Conservation (phyloP, 2,797 vertebrate genomes). For the Synaphobranchus kaupii region DNA sequence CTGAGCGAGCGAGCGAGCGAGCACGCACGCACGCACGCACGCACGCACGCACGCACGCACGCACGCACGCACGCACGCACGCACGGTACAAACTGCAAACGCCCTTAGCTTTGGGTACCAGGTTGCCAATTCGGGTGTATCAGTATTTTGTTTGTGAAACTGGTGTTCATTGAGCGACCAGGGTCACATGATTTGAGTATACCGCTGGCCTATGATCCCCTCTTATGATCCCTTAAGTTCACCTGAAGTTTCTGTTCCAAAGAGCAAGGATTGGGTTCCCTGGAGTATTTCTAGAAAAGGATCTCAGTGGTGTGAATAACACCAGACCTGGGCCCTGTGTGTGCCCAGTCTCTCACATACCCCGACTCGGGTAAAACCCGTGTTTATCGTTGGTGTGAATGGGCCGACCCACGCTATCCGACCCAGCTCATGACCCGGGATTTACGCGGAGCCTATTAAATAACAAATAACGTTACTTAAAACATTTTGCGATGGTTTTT, state of each 20-base stretch:
- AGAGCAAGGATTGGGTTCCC: neutral
- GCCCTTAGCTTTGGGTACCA: conserved; percentile 60
- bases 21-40: conserved; percentile 7
- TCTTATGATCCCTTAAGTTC: neutral
- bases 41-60: conserved; percentile 32
- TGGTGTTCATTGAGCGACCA: neutral
- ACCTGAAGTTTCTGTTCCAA: neutral
- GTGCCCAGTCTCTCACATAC: too few species aligned
- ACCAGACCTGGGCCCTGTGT: neutral
- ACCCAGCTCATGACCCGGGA: too few species aligned
- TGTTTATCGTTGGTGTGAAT: too few species aligned
- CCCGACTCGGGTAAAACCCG: too few species aligned
- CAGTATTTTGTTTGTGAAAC: too few species aligned
- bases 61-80: conserved; percentile 26
- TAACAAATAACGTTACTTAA: too few species aligned
- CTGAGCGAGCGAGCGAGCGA: conserved; percentile 55
- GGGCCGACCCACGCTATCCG: too few species aligned
- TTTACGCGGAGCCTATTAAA: too few species aligned
- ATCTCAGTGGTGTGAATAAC: neutral
- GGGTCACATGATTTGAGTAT: neutral
- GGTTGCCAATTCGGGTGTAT: conserved; percentile 21
- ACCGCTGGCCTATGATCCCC: neutral
- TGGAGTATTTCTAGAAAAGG: too few species aligned
- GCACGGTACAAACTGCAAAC: conserved; percentile 60
- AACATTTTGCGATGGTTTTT: too few species aligned